Percentiles rank a stretch among this genome's conserved stretches.
These are phyloP conservation scores for Ophioninae sp. DNA, from an alignment of 2,888 invertebrate genomes.

Conservation along the genomic window DNA sequence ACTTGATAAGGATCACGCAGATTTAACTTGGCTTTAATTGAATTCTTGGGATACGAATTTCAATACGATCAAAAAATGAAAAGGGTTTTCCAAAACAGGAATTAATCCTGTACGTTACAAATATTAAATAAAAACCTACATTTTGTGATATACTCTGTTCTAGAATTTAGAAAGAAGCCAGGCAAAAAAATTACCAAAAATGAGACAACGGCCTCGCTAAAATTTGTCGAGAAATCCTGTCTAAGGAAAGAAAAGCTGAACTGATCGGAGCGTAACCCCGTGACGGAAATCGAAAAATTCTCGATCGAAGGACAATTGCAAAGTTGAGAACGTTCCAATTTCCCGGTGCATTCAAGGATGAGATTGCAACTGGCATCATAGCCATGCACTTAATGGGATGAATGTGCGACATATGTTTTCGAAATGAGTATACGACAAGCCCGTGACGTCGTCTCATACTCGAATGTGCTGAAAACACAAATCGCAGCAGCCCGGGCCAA, in stretches of 20 bases:
- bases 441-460: constrained; percentile 18
- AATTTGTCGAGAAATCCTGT: not conserved
- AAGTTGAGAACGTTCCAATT: not conserved
- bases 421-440: constrained; percentile 15
- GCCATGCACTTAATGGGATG: not conserved
- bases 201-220: no score
- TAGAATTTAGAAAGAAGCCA: no score
- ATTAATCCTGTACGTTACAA: no score
- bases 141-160: no score
- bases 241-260: not conserved
- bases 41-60: no score
- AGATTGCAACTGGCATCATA: not conserved
- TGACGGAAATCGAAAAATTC: not conserved
- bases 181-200: no score
- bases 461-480: constrained; percentile 18
- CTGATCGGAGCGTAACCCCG: not conserved
- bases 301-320: not conserved
- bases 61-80: no score
- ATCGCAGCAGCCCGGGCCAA: constrained; percentile 13
- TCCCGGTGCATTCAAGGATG: not conserved
- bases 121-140: no score
- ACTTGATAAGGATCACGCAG: no score
- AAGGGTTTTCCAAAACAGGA: no score
- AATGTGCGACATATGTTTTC: constrained; percentile 1
- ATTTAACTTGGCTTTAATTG: no score